Evolutionary conservation across 2,888 invertebrate genomes (phyloP), one percentile per base, ranked within the genome.

Genomic region (Clusia tigrina): DNA sequence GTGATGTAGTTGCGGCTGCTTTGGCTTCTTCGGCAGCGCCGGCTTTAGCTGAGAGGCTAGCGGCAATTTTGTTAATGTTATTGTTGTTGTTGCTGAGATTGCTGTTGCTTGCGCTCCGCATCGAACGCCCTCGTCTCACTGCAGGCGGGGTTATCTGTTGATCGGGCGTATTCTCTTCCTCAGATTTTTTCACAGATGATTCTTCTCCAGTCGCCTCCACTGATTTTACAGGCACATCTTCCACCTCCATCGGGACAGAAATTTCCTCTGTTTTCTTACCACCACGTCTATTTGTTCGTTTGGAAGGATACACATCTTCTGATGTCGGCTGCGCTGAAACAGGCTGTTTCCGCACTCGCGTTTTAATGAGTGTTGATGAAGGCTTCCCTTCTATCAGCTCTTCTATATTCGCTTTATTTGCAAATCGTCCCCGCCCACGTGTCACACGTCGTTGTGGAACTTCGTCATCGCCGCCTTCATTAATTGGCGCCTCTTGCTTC

Each of bases 21-120:
- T 65, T 37, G 15, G 62, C 66, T 26, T 65, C 66, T 10, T 62
- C 61, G 2, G 68, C 42, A 2, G 79, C 76, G 51, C 76, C 76
- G 10, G 78, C 75, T 25, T 79, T 81, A 23, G 78, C 78, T 9
- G 79, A 77, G 24, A 80, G 62, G 68, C 63, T 79, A n/a, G 78
- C 76, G 0, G 78, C 79, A 32, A 80, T 80, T 64, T 79, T 81
- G 55, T 79, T 80, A 2, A 81, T 79, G 59, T 77, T 77, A 46
- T 76, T 74, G 25, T 66, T 69, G 58, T 62, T 73, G 59, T 61
- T 74, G 56, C 71, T 72, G 64, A 74, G 61, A 54, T 78, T 82
- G 67, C 77, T 77, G 48, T 72, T 74, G 48, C 71, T 64, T 26
- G 69, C 69, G 59, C 69, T 77, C 2, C 81, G 77, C 0, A 74